Conservation (phyloP, 2,113 vertebrate species). For the Piprites chloris region DNA sequence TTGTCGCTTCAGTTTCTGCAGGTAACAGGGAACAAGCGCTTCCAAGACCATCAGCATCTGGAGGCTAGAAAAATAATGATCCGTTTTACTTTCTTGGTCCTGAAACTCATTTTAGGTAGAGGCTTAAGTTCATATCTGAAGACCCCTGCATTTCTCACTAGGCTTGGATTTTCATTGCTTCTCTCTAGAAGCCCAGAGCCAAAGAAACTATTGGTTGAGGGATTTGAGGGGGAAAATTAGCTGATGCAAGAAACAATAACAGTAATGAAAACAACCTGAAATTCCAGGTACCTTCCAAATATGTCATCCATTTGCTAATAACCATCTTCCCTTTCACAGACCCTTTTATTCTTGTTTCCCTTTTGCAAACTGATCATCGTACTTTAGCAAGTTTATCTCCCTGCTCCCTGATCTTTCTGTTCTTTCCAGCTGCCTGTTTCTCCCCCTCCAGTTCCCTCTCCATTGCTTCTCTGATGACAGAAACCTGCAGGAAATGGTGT, state of each 20-base stretch:
- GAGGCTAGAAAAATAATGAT: conserved; percentile 75
- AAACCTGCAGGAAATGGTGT: not conserved
- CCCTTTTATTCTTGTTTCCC: not conserved
- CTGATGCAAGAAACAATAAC: not conserved
- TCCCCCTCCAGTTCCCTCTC: not conserved
- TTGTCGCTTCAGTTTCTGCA: conserved; percentile 92
- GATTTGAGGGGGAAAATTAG: not conserved
- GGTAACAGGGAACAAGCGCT: conserved; percentile 91
- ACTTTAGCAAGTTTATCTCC: not conserved
- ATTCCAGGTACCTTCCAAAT: not conserved
- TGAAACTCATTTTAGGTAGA: not conserved
- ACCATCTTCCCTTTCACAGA: not conserved
- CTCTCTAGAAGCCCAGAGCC: not conserved
- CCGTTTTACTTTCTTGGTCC: not conserved
- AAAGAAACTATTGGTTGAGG: not conserved
- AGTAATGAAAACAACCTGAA: not conserved
- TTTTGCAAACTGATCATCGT: not conserved
- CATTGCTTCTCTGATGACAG: not conserved
- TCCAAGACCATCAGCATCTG: conserved; percentile 99
- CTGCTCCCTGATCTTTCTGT: not conserved
- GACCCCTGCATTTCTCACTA: not conserved
- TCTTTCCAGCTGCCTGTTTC: not conserved
- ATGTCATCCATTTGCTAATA: not conserved
- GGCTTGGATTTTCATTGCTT: not conserved
- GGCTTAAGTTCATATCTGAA: not conserved